A percentile compares a stretch with the other conserved stretches of the same genome.
Evolutionary conservation across 2,888 invertebrate species (phyloP).

Genomic region (Trileptium ribeirensis): DNA sequence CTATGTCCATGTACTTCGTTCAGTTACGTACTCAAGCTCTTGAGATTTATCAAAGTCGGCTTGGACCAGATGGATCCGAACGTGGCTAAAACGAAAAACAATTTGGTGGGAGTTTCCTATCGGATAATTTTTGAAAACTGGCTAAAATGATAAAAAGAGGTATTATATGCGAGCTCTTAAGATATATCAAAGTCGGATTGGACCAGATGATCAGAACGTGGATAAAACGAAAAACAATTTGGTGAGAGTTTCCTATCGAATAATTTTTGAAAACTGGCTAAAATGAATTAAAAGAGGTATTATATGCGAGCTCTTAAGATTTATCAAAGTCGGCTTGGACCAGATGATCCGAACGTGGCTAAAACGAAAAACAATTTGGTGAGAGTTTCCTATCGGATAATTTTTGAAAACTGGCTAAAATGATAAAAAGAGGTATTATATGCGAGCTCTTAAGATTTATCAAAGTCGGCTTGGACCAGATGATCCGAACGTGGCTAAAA

Average conservation of each 20-base stretch:
- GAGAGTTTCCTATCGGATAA: too few species aligned
- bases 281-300: too few species aligned
- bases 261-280: too few species aligned
- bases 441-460: conserved; percentile 92
- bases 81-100: conserved; percentile 76
- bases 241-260: conserved; percentile 56
- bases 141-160: conserved; percentile 73
- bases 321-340: conserved; percentile 89
- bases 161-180: conserved; percentile 94
- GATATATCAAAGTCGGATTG: conserved; percentile 91
- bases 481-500: conserved; percentile 97
- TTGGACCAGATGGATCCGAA: conserved; percentile 96
- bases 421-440: conserved; percentile 82
- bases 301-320: conserved; percentile 95
- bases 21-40: too few species aligned
- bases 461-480: conserved; percentile 90
- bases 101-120: conserved; percentile 67
- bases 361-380: conserved; percentile 96
- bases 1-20: too few species aligned
- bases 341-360: conserved; percentile 95
- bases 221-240: conserved; percentile 67
- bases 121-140: too few species aligned
- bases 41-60: conserved; percentile 91
- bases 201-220: conserved; percentile 94
- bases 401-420: too few species aligned